Percentiles rank a stretch among this genome's conserved stretches.
Conservation (phyloP, 2,113 vertebrate genomes). For the Stigmatopora argus region DNA sequence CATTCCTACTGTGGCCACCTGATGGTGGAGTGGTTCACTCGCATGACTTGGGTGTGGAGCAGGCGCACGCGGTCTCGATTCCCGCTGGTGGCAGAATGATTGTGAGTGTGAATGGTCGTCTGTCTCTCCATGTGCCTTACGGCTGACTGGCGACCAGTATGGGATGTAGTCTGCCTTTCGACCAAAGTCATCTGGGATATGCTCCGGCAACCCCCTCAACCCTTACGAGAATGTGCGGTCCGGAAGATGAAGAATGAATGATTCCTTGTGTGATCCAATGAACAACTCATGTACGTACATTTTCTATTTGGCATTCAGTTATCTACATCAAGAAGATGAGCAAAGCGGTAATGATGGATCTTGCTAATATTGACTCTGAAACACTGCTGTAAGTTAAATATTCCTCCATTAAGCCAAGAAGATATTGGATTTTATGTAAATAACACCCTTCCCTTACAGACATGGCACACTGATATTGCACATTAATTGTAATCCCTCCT, state of each 20-base stretch:
- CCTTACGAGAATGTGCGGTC: too few species aligned
- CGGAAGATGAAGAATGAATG: too few species aligned
- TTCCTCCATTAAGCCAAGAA: conserved; percentile 5
- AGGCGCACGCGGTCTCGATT: too few species aligned
- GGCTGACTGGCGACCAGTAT: too few species aligned
- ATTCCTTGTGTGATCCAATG: not conserved
- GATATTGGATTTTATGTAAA: conserved; percentile 10
- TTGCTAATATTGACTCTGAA: conserved; percentile 4
- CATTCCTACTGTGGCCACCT: not conserved
- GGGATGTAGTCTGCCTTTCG: too few species aligned
- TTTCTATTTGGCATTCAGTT: not conserved
- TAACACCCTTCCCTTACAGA: conserved; percentile 8
- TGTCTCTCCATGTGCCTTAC: too few species aligned
- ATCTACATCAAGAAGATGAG: not conserved
- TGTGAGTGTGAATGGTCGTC: too few species aligned
- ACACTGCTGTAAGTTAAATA: not conserved
- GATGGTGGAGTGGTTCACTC: too few species aligned
- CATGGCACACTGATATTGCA: not conserved
- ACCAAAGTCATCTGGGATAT: too few species aligned
- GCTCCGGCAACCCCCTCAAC: too few species aligned
- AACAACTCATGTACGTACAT: not conserved
- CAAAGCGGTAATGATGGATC: not conserved
- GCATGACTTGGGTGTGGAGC: too few species aligned
- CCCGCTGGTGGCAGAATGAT: too few species aligned
- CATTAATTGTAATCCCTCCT: not conserved